A percentile compares a stretch with the other conserved stretches of the same genome.
These are phyloP conservation scores for Slavum lentiscoides DNA, from an alignment of 2,888 invertebrate genomes.

Conservation along the genomic window DNA sequence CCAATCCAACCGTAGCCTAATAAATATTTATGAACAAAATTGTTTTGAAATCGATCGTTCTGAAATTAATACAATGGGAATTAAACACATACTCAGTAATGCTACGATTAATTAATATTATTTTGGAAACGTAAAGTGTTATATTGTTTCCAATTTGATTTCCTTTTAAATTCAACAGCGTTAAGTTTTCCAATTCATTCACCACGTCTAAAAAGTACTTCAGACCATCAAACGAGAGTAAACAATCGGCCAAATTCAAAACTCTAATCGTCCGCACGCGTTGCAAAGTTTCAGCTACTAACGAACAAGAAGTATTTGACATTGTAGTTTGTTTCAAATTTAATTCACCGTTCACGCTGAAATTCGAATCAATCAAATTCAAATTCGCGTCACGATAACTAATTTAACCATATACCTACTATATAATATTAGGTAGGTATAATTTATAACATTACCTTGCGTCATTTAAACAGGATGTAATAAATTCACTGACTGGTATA, in stretches of 20 bases:
- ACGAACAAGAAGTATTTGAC: constrained; percentile 3
- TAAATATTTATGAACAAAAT: neutral
- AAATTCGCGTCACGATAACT: neutral
- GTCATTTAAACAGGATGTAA: constrained; percentile 18
- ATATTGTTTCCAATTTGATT: constrained; percentile 22
- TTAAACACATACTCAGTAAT: constrained; percentile 32
- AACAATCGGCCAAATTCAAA: constrained; percentile 32
- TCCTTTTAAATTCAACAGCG: constrained; percentile 33
- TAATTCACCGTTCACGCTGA: constrained; percentile 26
- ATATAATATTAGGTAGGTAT: too few species aligned
- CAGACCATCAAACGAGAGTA: constrained; percentile 5
- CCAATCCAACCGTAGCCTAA: constrained; percentile 31
- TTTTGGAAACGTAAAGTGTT: constrained; percentile 16
- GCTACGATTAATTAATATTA: constrained; percentile 10
- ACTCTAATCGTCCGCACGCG: neutral
- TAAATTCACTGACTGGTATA: neutral
- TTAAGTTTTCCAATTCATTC: constrained; percentile 9
- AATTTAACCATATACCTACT: neutral
- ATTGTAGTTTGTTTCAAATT: constrained; percentile 12
- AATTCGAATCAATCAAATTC: neutral
- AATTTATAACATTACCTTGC: neutral
- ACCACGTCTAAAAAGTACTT: constrained; percentile 13
- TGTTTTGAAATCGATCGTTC: neutral
- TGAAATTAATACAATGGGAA: too few species aligned
- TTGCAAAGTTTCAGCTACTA: constrained; percentile 19